These are phyloP conservation scores for Fissipunctia ypsillon DNA, from an alignment of 2,888 invertebrate genomes.

Conservation along the genomic window DNA sequence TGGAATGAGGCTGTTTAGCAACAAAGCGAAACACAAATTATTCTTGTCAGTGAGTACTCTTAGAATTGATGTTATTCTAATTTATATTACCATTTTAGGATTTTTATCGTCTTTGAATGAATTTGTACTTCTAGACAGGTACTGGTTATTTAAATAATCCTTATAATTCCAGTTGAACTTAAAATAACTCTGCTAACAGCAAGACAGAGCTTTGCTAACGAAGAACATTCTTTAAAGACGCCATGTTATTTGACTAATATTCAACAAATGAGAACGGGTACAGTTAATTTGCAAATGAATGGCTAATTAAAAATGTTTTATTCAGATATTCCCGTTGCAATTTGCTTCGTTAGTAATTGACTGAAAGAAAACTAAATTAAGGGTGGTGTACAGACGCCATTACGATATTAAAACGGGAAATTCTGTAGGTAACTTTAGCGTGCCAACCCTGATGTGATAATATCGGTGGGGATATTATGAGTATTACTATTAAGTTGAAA, in stretches of 20 bases:
- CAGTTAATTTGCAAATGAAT: constrained; percentile 51
- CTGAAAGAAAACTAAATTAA: constrained; percentile 64
- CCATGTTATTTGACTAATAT: constrained; percentile 37
- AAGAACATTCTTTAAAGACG: constrained; percentile 16
- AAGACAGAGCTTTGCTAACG: neutral
- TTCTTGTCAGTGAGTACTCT: neutral
- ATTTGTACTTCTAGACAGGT: neutral
- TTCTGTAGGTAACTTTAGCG: constrained; percentile 69
- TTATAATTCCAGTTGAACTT: neutral
- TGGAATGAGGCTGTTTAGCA: constrained; percentile 1
- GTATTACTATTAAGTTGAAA: constrained; percentile 78
- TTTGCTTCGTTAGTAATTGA: constrained; percentile 54
- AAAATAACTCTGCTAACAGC: constrained; percentile 8
- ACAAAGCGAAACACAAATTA: constrained; percentile 17
- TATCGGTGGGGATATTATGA: constrained; percentile 78
- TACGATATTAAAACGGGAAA: constrained; percentile 71
- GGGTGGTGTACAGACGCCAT: constrained; percentile 60
- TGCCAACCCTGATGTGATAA: constrained; percentile 77
- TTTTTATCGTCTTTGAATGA: neutral
- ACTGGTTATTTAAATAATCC: neutral
- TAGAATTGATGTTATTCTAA: constrained; percentile 1
- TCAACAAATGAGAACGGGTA: constrained; percentile 29
- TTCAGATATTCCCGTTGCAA: constrained; percentile 49
- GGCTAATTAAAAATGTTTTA: constrained; percentile 58
- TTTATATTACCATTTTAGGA: neutral